Percentiles rank a stretch among this genome's conserved stretches.
phyloP scores from a whole-genome alignment of 1,140 invertebrate genomes.

The Eumaeus atala region DNA sequence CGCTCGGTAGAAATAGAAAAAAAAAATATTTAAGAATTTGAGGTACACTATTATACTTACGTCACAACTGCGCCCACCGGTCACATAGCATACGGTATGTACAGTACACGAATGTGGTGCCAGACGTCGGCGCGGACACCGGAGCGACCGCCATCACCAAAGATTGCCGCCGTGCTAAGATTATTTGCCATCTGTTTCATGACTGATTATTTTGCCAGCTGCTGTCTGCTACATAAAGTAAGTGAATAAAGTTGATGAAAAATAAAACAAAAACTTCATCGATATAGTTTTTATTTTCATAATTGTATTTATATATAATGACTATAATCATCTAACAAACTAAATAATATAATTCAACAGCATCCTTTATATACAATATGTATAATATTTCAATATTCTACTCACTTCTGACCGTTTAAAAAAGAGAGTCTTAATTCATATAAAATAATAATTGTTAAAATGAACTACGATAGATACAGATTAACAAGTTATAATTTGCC shows the following conservation, averaged over 20 bases:
- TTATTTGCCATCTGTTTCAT: too few relatives aligned
- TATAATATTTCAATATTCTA: conserved; percentile 52
- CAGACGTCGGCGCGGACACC: too few relatives aligned
- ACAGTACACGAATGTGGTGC: too few relatives aligned
- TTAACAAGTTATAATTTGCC: conserved; percentile 70
- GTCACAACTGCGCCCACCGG: too few relatives aligned
- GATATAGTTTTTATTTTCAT: conserved; percentile 68
- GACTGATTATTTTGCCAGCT: neutral
- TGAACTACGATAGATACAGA: conserved; percentile 47
- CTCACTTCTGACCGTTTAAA: conserved; percentile 46
- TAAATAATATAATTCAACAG: conserved; percentile 73
- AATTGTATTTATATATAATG: conserved; percentile 69
- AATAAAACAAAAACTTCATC: conserved; percentile 36
- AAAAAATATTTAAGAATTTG: too few relatives aligned
- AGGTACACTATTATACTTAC: too few relatives aligned
- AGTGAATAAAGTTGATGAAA: neutral
- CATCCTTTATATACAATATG: conserved; percentile 70
- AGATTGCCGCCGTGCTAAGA: too few relatives aligned
- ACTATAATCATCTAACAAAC: conserved; percentile 72
- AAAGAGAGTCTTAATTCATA: conserved; percentile 52
- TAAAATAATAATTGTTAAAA: conserved; percentile 58
- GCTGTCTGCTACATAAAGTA: neutral
- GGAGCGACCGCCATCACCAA: too few relatives aligned
- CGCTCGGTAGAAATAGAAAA: too few relatives aligned
- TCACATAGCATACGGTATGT: too few relatives aligned